Percentiles rank a stretch among this genome's conserved stretches.
Conservation (phyloP, 2,888 invertebrate species). For the Phaedon cochleariae region DNA sequence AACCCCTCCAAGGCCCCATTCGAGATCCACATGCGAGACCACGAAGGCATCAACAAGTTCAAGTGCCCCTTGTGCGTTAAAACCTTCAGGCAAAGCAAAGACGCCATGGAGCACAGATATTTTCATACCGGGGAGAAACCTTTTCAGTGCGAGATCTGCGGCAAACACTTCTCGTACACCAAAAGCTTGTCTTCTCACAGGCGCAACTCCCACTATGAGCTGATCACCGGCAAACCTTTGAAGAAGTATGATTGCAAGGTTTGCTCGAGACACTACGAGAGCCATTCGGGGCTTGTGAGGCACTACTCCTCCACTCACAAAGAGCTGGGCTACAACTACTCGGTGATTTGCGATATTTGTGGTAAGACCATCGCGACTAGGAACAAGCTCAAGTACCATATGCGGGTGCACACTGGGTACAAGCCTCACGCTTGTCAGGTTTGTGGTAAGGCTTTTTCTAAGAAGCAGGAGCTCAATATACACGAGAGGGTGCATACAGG, state of each 20-base stretch:
- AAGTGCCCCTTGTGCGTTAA: conserved; percentile 50
- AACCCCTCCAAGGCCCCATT: conserved; percentile 47
- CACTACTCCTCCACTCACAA: conserved; percentile 50
- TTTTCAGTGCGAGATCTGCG: conserved; percentile 65
- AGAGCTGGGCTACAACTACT: conserved; percentile 60
- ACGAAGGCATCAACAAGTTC: conserved; percentile 46
- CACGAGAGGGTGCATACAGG: conserved; percentile 40
- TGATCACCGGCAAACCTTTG: conserved; percentile 51
- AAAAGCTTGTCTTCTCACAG: conserved; percentile 64
- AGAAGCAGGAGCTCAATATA: conserved; percentile 60
- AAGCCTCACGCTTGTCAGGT: conserved; percentile 52
- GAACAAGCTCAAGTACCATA: conserved; percentile 48
- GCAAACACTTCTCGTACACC: conserved; percentile 62
- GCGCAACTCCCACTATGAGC: conserved; percentile 62
- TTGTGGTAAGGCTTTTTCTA: conserved; percentile 53
- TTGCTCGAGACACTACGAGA: conserved; percentile 60
- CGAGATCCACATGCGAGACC: conserved; percentile 51
- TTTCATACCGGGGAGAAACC: conserved; percentile 57
- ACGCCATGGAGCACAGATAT: conserved; percentile 61
- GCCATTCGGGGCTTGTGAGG: conserved; percentile 45
- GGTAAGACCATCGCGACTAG: conserved; percentile 53
- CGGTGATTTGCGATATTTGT: conserved; percentile 55
- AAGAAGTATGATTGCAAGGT: conserved; percentile 61
- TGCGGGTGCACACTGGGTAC: conserved; percentile 37
- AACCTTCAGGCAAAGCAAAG: conserved; percentile 59